Base-by-base conservation (phyloP, 2,888 invertebrate genomes). In the Himalopsyche kuldschensis region DNA sequence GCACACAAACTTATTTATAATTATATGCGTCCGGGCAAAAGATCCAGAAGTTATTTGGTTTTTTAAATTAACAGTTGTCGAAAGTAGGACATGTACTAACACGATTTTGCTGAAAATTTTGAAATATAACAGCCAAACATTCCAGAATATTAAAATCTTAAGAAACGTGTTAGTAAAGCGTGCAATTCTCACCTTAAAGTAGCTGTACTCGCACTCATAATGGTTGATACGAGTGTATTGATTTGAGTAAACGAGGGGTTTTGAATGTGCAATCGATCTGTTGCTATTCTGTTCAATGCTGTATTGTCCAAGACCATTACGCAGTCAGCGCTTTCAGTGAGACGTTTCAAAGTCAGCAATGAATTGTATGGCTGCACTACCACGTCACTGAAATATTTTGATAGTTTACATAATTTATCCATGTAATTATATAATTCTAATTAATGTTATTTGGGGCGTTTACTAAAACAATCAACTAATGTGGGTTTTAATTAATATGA, bases 221-320 rank as follows among this genome's bases (percentile, higher is more conserved):
- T 99, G 3, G 98, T 99, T 15, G 98, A 98, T 0, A 99, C 99
- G 82, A 99, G 93, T 63, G 97, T 97, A 90, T 99, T 99, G 88
- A 99, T 99, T 91, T 99, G 98, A 27, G 97, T 95, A 89, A 99
- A 99, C 0, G 97, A 97, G 0, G 99, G 99, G 90, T 98, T 99
- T 89, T 98, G 96, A 88, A 99, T 97, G 88, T 97, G 98, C 35
- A 99, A 93, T 76, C 98, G 93, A 89, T 99, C 99, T 10, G 96
- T 95, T 30, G 98, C 98, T 87, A 97, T 97, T 85, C 97, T 93
- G 91, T 99, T 98, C 69, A 99, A 91, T 0, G 99, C 99, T 6
- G 99, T 99, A 90, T 99, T 99, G 90, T 99, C 99, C 85, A 99
- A 91, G 8, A 99, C 99, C 89, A 96, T 98, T 41, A 99, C 98